phyloP scores from a whole-genome alignment of 2,888 invertebrate species.

The Lepidocyrtinus sp. region DNA sequence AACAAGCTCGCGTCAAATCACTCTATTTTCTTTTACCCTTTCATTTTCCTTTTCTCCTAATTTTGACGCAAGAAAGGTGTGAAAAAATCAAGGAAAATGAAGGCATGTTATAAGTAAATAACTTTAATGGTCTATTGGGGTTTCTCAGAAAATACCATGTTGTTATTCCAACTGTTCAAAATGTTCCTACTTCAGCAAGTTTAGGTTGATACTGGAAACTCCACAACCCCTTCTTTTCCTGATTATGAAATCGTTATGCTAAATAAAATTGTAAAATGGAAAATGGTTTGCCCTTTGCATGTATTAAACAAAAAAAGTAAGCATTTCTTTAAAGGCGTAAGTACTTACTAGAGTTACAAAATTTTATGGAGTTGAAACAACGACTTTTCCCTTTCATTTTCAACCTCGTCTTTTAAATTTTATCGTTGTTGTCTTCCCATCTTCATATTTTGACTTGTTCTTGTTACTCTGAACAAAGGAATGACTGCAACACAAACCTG shows the following conservation, averaged over 20 bases:
- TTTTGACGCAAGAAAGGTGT: conserved; percentile 19
- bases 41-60: neutral
- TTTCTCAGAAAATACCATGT: neutral
- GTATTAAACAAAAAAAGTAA: neutral
- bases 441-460: too few species aligned
- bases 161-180: neutral
- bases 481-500: too few species aligned
- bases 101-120: neutral
- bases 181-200: neutral
- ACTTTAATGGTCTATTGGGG: neutral
- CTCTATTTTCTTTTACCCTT: neutral
- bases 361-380: conserved; percentile 17
- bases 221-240: conserved; percentile 5
- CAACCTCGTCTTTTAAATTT: conserved; percentile 33
- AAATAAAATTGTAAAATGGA: conserved; percentile 32
- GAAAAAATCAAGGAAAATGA: neutral
- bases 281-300: conserved; percentile 41
- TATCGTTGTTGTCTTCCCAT: conserved; percentile 23
- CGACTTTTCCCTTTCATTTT: conserved; percentile 35
- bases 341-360: too few species aligned
- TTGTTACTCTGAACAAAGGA: too few species aligned
- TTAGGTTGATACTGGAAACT: neutral
- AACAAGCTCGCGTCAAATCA: neutral
- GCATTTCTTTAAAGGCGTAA: too few species aligned
- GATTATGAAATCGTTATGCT: conserved; percentile 37